phyloP scores from a whole-genome alignment of 2,888 invertebrate genomes.

The Leuctra nigra region DNA sequence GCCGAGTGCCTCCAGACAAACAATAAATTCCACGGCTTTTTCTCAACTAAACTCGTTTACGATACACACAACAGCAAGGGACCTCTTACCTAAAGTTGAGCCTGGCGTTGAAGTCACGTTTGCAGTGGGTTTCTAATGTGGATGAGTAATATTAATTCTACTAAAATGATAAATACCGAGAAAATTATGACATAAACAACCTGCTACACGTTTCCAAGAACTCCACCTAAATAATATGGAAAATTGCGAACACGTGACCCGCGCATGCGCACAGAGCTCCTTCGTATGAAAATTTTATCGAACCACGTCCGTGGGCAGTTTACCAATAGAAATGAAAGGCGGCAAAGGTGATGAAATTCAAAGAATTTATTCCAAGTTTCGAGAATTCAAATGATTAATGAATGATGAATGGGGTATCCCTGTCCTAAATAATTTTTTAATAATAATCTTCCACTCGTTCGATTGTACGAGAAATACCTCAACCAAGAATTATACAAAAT shows the following conservation, averaged over 20 bases:
- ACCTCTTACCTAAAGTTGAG: conserved; percentile 27
- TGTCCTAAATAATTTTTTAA: no score
- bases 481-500: no score
- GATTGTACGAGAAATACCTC: no score
- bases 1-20: conserved; percentile 20
- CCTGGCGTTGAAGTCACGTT: conserved; percentile 23
- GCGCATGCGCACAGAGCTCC: conserved; percentile 22
- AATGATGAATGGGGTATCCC: no score
- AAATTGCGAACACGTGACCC: conserved; percentile 27
- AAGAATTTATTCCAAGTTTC: no score
- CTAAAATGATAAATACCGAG: conserved; percentile 24
- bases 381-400: no score
- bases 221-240: conserved; percentile 25
- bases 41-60: neutral
- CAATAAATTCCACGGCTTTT: conserved; percentile 17
- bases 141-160: conserved; percentile 27
- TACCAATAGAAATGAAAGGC: no score
- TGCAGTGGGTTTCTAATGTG: conserved; percentile 23
- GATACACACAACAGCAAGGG: conserved; percentile 3
- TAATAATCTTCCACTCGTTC: no score
- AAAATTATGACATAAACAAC: conserved; percentile 27
- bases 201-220: conserved; percentile 28
- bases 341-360: no score
- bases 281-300: no score
- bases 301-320: no score